Percentiles rank a stretch among this genome's conserved stretches.
These are phyloP conservation scores for Leuciscus waleckii DNA, from an alignment of 2,797 vertebrate species.

Conservation along the genomic window DNA sequence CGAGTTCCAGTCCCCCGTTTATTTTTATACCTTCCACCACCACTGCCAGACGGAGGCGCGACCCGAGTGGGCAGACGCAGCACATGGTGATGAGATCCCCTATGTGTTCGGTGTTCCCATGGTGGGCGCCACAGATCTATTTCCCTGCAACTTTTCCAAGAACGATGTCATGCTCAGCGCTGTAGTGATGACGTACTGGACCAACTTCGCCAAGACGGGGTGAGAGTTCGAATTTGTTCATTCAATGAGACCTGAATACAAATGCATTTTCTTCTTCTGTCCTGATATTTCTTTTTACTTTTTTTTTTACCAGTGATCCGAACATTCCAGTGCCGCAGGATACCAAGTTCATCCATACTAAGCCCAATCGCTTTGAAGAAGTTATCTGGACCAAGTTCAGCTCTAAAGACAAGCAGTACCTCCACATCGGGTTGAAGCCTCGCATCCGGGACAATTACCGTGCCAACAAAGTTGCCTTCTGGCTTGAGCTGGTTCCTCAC, in stretches of 20 bases:
- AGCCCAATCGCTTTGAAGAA: slow-evolving; percentile 96
- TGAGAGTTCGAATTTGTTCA: slow-evolving; percentile 60
- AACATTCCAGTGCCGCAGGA: slow-evolving; percentile 94
- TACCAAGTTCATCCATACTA: slow-evolving; percentile 97
- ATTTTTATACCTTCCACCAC: slow-evolving; percentile 98
- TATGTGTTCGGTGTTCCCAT: slow-evolving; percentile 97
- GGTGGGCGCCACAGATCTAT: slow-evolving; percentile 94
- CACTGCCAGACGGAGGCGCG: slow-evolving; percentile 96
- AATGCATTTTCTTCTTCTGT: not conserved
- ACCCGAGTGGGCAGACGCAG: slow-evolving; percentile 94
- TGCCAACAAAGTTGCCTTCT: slow-evolving; percentile 96
- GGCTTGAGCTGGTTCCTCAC: slow-evolving; percentile 94
- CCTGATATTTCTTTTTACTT: slow-evolving; percentile 11
- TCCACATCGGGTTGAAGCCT: slow-evolving; percentile 94
- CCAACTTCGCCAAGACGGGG: slow-evolving; percentile 97
- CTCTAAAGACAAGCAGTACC: slow-evolving; percentile 95
- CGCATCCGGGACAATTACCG: slow-evolving; percentile 93
- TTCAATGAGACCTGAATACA: not conserved
- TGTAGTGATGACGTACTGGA: slow-evolving; percentile 98
- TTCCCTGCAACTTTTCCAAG: slow-evolving; percentile 98
- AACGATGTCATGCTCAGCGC: slow-evolving; percentile 97
- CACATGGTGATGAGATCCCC: slow-evolving; percentile 94
- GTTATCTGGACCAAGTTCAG: slow-evolving; percentile 96
- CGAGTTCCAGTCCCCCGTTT: slow-evolving; percentile 94
- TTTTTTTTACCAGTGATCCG: slow-evolving; percentile 81